Conservation (phyloP, 2,888 invertebrate species). For the Oscheius sp. region DNA sequence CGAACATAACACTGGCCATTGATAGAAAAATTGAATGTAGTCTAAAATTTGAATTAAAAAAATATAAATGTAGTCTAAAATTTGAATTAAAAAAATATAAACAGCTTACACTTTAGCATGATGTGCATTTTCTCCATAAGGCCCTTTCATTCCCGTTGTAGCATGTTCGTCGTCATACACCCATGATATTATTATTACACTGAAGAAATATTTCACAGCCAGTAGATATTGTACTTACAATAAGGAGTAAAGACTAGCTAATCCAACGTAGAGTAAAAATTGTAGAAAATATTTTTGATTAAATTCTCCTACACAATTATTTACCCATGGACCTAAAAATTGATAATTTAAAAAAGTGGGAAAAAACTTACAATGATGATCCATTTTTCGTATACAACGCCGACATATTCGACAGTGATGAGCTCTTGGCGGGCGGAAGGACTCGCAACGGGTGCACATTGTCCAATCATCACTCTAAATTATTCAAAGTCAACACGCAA, state of each 20-base stretch:
- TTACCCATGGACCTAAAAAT: conserved; percentile 79
- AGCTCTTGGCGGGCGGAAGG: conserved; percentile 83
- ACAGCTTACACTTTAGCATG: conserved; percentile 68
- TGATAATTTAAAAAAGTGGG: background rate
- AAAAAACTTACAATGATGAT: conserved; percentile 82
- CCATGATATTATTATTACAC: conserved; percentile 68
- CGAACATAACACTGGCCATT: conserved; percentile 86
- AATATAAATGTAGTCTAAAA: conserved; percentile 85
- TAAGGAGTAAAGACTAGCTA: conserved; percentile 59
- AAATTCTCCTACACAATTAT: conserved; percentile 90
- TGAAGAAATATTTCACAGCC: conserved; percentile 36
- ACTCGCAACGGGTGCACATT: conserved; percentile 84
- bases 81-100: conserved; percentile 19
- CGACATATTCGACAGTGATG: conserved; percentile 90
- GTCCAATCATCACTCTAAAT: conserved; percentile 77
- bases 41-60: conserved; percentile 79
- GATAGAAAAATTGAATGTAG: conserved; percentile 86
- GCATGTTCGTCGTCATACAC: conserved; percentile 64
- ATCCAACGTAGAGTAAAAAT: conserved; percentile 77
- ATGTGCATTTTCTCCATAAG: conserved; percentile 62
- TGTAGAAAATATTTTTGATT: conserved; percentile 93
- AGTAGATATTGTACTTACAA: conserved; percentile 51
- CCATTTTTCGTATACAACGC: conserved; percentile 85
- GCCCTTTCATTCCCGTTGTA: conserved; percentile 55
- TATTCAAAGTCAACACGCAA: too few species aligned